Percentiles rank a stretch among this genome's conserved stretches.
These are phyloP conservation scores for Scalopus aquaticus DNA, from an alignment of 2,113 vertebrate species.

Conservation along the genomic window DNA sequence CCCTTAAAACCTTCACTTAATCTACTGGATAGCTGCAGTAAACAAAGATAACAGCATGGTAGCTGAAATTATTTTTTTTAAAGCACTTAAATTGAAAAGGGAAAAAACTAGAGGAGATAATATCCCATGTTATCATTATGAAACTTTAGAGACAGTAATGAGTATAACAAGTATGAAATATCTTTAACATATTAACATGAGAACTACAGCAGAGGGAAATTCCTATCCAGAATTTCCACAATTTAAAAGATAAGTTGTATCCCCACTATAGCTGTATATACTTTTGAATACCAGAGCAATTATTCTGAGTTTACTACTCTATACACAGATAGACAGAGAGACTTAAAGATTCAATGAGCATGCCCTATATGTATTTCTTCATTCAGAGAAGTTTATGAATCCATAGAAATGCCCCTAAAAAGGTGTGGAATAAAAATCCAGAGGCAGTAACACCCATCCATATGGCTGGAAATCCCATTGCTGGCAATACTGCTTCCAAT, in stretches of 20 bases:
- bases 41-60: conserved; percentile 58
- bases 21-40: conserved; percentile 49
- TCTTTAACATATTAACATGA: conserved; percentile 25
- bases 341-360: not conserved
- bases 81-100: conserved; percentile 68
- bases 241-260: not conserved
- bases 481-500: not conserved
- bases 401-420: not conserved
- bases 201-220: not conserved
- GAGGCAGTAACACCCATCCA: not conserved
- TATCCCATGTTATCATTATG: conserved; percentile 59
- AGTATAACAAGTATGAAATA: conserved; percentile 64
- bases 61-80: conserved; percentile 44
- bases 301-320: conserved; percentile 26
- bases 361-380: not conserved
- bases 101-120: conserved; percentile 35
- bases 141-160: conserved; percentile 64
- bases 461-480: not conserved
- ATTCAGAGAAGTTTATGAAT: not conserved
- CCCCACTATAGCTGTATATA: not conserved
- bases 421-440: not conserved
- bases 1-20: conserved; percentile 26
- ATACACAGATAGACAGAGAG: not conserved
- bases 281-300: not conserved
- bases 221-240: not conserved